Evolutionary conservation across 2,113 vertebrate genomes (phyloP).

Genomic region (Pelmatolapia mariae): DNA sequence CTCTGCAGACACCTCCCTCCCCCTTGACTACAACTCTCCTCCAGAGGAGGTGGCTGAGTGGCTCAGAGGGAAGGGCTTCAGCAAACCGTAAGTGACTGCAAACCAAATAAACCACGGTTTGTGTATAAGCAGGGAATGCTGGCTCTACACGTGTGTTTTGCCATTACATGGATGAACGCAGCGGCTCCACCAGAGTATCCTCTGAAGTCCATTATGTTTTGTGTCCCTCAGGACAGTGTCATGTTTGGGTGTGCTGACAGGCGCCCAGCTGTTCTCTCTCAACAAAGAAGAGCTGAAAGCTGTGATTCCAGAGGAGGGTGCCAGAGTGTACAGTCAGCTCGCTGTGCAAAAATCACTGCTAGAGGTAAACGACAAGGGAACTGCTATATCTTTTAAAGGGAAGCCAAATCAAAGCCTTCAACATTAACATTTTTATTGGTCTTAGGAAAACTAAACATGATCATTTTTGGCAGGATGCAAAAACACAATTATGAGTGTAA

Average conservation of each 20-base stretch:
- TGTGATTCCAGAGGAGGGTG: slow-evolving; percentile 76
- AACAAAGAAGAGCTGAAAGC: slow-evolving; percentile 76
- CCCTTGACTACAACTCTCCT: slow-evolving; percentile 70
- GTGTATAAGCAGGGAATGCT: background rate
- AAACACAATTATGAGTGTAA: background rate
- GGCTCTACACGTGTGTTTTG: background rate
- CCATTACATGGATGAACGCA: background rate
- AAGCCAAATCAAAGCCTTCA: background rate
- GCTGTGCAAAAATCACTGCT: slow-evolving; percentile 80
- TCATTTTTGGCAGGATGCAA: background rate
- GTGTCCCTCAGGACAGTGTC: slow-evolving; percentile 61
- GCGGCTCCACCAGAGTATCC: background rate
- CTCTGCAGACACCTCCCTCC: slow-evolving; percentile 65
- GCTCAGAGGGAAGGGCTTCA: slow-evolving; percentile 84
- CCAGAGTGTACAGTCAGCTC: slow-evolving; percentile 85
- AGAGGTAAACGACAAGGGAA: slow-evolving; percentile 56
- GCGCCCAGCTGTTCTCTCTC: slow-evolving; percentile 78
- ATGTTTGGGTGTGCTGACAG: slow-evolving; percentile 72
- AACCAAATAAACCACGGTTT: background rate
- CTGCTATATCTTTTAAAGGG: background rate
- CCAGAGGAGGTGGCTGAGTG: slow-evolving; percentile 75
- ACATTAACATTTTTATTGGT: background rate
- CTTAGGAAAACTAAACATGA: background rate
- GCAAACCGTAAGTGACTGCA: slow-evolving; percentile 61
- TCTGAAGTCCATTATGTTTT: background rate